Evolutionary conservation across 2,797 vertebrate species (phyloP).

Genomic region (Parauchenoglanis punctatus): DNA sequence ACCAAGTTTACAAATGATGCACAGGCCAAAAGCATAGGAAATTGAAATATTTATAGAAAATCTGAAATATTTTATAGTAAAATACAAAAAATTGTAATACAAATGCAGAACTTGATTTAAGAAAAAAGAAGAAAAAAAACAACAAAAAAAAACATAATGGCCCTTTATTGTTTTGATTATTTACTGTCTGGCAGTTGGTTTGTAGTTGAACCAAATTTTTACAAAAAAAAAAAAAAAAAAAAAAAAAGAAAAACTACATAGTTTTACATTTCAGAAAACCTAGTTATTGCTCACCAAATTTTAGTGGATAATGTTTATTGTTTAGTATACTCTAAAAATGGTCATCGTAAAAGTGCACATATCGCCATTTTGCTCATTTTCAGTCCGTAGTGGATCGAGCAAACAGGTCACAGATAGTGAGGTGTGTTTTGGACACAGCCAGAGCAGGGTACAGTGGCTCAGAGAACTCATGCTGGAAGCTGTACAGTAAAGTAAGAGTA

Average conservation of each 20-base stretch:
- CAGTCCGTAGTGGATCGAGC: slow-evolving; percentile 13
- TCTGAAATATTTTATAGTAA: slow-evolving; percentile 1
- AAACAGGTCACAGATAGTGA: slow-evolving; percentile 60
- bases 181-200: not conserved
- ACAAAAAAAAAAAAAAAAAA: not conserved
- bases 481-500: slow-evolving; percentile 72
- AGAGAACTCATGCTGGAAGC: slow-evolving; percentile 70
- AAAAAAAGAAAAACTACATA: not conserved
- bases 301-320: not conserved
- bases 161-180: not conserved
- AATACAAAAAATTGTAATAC: not conserved
- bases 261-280: not conserved
- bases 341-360: not conserved
- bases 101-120: not conserved
- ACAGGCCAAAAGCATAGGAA: not conserved
- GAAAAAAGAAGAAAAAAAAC: not conserved
- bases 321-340: not conserved
- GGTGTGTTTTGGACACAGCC: slow-evolving; percentile 58
- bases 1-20: not conserved
- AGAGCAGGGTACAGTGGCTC: slow-evolving; percentile 70
- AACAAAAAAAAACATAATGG: not conserved
- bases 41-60: not conserved
- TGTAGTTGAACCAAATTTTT: not conserved
- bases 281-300: not conserved
- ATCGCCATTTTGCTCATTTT: not conserved